Percentiles rank a stretch among this genome's conserved stretches.
Evolutionary conservation across 2,797 vertebrate species (phyloP).

Genomic region (Spondyliosoma cantharus): DNA sequence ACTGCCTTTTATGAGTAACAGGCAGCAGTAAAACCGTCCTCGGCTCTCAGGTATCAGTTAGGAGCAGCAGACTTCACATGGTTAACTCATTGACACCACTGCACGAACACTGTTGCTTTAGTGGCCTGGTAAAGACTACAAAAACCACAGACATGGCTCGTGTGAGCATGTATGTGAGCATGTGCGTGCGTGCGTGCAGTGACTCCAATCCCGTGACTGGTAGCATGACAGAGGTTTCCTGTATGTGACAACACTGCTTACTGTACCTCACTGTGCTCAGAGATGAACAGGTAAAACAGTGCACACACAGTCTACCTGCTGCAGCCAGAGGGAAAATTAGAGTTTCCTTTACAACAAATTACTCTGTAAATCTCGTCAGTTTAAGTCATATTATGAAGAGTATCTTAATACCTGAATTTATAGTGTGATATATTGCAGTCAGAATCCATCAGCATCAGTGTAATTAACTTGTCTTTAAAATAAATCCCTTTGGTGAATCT

Average conservation of each 20-base stretch:
- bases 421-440: not conserved
- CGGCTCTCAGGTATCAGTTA: constrained; percentile 27
- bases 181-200: not conserved
- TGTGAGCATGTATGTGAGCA: constrained; percentile 14
- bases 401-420: constrained; percentile 3
- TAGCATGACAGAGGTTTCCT: constrained; percentile 46
- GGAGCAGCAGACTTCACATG: constrained; percentile 54
- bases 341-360: constrained; percentile 12
- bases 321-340: constrained; percentile 24
- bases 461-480: not conserved
- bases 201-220: constrained; percentile 24
- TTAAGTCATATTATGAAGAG: not conserved
- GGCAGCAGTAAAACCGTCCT: constrained; percentile 38
- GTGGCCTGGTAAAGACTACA: constrained; percentile 31
- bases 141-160: constrained; percentile 41
- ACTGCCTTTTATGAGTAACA: constrained; percentile 35
- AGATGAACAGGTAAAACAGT: constrained; percentile 13
- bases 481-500: not conserved
- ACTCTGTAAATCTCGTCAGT: not conserved
- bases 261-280: constrained; percentile 6
- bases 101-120: constrained; percentile 53
- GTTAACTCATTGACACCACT: constrained; percentile 59
- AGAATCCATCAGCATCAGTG: constrained; percentile 6
- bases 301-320: constrained; percentile 20
- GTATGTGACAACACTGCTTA: constrained; percentile 25